A percentile compares a stretch with the other conserved stretches of the same genome.
phyloP scores from a whole-genome alignment of 2,797 vertebrate genomes.

The Eidolon dupreanum region DNA sequence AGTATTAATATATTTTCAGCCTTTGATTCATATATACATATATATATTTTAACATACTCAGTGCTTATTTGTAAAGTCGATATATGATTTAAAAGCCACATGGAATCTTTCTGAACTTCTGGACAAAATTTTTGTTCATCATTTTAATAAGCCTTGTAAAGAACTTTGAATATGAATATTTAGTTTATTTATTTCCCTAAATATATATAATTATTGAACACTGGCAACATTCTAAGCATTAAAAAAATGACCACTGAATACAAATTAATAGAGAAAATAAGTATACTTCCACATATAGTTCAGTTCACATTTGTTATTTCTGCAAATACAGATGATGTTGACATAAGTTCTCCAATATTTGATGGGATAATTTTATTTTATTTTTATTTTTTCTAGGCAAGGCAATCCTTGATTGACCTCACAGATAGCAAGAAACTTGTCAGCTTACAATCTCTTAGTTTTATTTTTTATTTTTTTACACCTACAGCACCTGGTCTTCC shows the following conservation, averaged over 20 bases:
- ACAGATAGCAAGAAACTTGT: too few relatives aligned
- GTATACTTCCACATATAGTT: neutral
- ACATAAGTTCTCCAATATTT: neutral
- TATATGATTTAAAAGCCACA: neutral
- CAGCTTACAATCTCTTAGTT: too few relatives aligned
- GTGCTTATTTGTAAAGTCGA: neutral
- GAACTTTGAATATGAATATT: neutral
- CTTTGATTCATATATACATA: neutral
- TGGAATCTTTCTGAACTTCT: neutral
- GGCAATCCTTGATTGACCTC: too few relatives aligned
- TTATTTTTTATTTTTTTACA: too few relatives aligned
- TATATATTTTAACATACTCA: neutral
- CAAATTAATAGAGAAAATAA: neutral
- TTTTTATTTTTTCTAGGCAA: too few relatives aligned
- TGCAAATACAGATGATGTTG: neutral
- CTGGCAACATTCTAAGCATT: neutral
- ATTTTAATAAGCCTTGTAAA: neutral
- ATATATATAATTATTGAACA: neutral
- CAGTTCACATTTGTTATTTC: neutral
- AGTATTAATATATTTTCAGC: neutral
- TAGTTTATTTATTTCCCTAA: neutral
- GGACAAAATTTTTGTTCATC: neutral
- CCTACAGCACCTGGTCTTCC: too few relatives aligned
- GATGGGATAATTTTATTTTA: neutral
- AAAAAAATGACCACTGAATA: neutral